Percentiles rank a stretch among this genome's conserved stretches.
Evolutionary conservation across 2,797 vertebrate genomes (phyloP).

Genomic region (Alosa sapidissima): DNA sequence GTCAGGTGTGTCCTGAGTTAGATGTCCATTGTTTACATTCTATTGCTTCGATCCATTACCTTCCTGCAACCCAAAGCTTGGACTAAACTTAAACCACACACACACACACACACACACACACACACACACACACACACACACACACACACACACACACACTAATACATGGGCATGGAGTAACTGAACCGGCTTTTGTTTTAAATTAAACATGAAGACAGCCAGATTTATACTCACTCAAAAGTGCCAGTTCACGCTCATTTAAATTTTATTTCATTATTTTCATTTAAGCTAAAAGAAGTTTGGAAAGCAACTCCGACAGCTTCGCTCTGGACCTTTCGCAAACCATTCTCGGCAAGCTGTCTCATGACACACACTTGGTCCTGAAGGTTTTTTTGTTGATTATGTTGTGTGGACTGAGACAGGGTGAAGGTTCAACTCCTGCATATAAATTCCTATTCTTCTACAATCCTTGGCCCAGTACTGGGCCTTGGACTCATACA

Average conservation of each 20-base stretch:
- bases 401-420: background rate
- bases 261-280: background rate
- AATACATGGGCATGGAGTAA: conserved; percentile 32
- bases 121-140: background rate
- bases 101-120: conserved; percentile 21
- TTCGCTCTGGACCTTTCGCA: background rate
- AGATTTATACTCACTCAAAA: background rate
- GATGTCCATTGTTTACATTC: conserved; percentile 19
- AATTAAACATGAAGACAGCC: background rate
- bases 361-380: conserved; percentile 28
- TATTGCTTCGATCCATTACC: conserved; percentile 15
- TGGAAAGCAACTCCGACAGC: background rate
- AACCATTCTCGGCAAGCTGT: conserved; percentile 34
- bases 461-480: conserved; percentile 28
- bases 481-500: conserved; percentile 46
- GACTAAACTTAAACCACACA: conserved; percentile 21
- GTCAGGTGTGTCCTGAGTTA: conserved; percentile 18
- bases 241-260: background rate
- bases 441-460: conserved; percentile 4
- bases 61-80: background rate
- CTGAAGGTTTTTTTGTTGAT: conserved; percentile 30
- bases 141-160: conserved; percentile 29
- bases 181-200: conserved; percentile 16
- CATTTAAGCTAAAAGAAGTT: background rate
- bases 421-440: conserved; percentile 20